Evolutionary conservation across 2,888 invertebrate species (phyloP).

Genomic region (Drosophila siamana): DNA sequence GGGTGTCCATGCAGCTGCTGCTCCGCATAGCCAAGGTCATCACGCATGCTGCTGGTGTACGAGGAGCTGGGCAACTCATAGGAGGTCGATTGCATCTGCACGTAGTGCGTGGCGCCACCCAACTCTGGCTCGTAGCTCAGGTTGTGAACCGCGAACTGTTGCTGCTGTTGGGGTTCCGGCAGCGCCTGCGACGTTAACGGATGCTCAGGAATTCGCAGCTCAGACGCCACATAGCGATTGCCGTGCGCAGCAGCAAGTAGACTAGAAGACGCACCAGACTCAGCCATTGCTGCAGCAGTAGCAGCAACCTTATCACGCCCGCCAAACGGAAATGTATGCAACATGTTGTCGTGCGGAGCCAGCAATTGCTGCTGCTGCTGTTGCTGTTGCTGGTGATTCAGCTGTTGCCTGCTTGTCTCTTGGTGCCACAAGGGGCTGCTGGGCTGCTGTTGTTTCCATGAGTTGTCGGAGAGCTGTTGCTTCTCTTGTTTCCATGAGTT

Average conservation of each 20-base stretch:
- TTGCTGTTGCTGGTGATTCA: conserved; percentile 15
- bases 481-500: too few species aligned
- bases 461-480: background rate
- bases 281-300: conserved; percentile 34
- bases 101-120: conserved; percentile 12
- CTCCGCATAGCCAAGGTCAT: conserved; percentile 22
- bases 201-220: conserved; percentile 25
- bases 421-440: background rate
- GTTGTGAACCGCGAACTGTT: conserved; percentile 27
- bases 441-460: conserved; percentile 10
- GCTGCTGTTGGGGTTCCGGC: conserved; percentile 54
- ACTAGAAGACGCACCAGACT: conserved; percentile 40
- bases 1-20: conserved; percentile 10
- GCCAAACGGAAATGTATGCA: conserved; percentile 48
- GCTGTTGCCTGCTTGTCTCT: conserved; percentile 8
- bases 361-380: conserved; percentile 14
- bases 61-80: conserved; percentile 57
- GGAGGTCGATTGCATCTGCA: conserved; percentile 72
- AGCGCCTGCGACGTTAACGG: conserved; percentile 53
- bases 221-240: conserved; percentile 47
- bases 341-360: conserved; percentile 9
- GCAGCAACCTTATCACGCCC: conserved; percentile 31
- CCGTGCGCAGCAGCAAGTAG: conserved; percentile 48
- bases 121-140: conserved; percentile 16
- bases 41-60: conserved; percentile 26